Percentiles rank a stretch among this genome's conserved stretches.
Conservation (phyloP, 53 echinoderm and acorn worm genomes). For the Echinarachnius parma region DNA sequence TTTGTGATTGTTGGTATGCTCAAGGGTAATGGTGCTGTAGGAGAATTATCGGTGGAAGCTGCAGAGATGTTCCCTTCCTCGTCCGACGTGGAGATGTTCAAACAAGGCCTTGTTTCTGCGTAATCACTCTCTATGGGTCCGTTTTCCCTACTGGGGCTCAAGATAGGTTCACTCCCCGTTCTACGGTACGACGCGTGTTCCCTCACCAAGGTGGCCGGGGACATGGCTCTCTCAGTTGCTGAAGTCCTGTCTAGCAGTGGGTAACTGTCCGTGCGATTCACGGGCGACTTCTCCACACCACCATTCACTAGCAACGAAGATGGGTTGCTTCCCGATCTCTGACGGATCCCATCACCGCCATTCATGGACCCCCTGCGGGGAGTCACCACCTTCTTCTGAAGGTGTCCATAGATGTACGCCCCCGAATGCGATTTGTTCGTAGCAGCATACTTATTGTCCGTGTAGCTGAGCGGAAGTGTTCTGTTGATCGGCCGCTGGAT, state of each 20-base stretch:
- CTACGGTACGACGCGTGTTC: constrained; percentile 44
- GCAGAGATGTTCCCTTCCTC: constrained; percentile 22
- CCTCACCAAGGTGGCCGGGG: constrained; percentile 29
- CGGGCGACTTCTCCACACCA: constrained; percentile 12
- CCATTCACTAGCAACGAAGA: constrained; percentile 33
- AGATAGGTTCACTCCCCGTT: constrained; percentile 85
- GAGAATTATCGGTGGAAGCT: constrained; percentile 2
- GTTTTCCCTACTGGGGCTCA: constrained; percentile 56
- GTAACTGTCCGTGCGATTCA: constrained; percentile 76
- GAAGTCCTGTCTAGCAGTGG: constrained; percentile 61
- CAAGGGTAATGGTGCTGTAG: not conserved
- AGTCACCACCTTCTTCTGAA: constrained; percentile 73
- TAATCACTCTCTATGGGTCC: constrained; percentile 57
- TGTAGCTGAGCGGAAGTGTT: constrained; percentile 86
- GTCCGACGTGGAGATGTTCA: constrained; percentile 52
- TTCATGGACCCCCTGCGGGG: constrained; percentile 60
- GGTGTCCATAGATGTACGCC: constrained; percentile 52
- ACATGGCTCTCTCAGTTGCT: constrained; percentile 2
- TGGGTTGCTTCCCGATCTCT: constrained; percentile 87
- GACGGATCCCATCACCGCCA: constrained; percentile 45
- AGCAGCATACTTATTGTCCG: constrained; percentile 85
- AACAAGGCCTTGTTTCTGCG: constrained; percentile 51
- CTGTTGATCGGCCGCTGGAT: constrained; percentile 83
- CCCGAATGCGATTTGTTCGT: constrained; percentile 60
- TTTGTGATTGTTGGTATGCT: constrained; percentile 9